These are phyloP conservation scores for Chrysemys picta DNA, from an alignment of 2,113 vertebrate species.

Conservation along the genomic window DNA sequence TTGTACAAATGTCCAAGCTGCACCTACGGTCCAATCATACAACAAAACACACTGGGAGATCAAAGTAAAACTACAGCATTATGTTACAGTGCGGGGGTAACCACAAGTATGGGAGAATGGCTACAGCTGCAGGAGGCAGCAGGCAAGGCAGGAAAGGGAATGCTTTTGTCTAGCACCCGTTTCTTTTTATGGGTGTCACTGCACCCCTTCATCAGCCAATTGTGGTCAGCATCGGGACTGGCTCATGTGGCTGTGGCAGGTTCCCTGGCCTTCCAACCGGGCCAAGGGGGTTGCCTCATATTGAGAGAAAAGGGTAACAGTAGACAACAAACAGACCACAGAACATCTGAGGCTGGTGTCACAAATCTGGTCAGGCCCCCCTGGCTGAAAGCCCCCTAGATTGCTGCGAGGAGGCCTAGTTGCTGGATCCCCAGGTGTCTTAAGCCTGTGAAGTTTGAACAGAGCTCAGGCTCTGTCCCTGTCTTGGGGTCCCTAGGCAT, in stretches of 20 bases:
- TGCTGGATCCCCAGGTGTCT: too few species aligned
- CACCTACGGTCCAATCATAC: background rate
- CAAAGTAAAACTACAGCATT: background rate
- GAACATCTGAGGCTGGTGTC: too few species aligned
- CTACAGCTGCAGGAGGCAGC: fast-evolving
- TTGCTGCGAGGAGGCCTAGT: too few species aligned
- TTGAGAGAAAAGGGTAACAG: background rate
- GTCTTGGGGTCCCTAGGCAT: too few species aligned
- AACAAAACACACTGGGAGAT: background rate
- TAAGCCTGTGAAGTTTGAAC: too few species aligned
- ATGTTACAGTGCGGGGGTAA: background rate
- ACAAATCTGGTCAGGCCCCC: too few species aligned
- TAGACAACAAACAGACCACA: background rate
- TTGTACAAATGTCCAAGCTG: background rate
- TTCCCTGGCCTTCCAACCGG: background rate
- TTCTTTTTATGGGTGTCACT: background rate
- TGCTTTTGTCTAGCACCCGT: background rate
- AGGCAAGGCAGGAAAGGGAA: background rate
- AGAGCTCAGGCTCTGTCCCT: too few species aligned
- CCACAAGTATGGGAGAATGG: background rate
- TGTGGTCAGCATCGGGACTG: background rate
- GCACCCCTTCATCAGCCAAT: background rate
- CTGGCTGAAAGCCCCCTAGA: too few species aligned
- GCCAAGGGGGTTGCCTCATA: background rate
- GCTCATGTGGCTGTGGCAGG: background rate